Conservation (phyloP, 2,797 vertebrate genomes). For the Channa striata region DNA sequence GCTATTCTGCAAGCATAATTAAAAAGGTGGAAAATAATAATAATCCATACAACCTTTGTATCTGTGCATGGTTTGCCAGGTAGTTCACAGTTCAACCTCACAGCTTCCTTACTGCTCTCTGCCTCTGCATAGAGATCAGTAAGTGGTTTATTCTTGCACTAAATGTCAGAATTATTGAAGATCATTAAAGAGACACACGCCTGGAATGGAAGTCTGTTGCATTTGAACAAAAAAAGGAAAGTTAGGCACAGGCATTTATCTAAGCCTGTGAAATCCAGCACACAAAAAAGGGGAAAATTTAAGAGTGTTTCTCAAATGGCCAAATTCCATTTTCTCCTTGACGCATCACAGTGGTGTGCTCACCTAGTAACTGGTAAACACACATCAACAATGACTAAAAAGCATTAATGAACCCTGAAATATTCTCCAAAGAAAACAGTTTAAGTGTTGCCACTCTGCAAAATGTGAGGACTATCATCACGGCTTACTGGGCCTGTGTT, state of each 20-base stretch:
- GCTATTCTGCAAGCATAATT: neutral
- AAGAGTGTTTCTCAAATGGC: constrained; percentile 70
- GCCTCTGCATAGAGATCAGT: constrained; percentile 6
- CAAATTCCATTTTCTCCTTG: constrained; percentile 75
- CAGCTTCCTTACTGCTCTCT: constrained; percentile 9
- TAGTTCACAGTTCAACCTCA: constrained; percentile 23
- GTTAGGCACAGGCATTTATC: constrained; percentile 59
- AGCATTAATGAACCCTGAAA: constrained; percentile 56
- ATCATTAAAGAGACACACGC: constrained; percentile 29
- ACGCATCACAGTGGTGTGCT: constrained; percentile 67
- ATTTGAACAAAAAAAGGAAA: constrained; percentile 30
- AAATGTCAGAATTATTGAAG: constrained; percentile 20
- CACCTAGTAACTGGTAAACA: constrained; percentile 84
- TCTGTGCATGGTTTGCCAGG: constrained; percentile 3
- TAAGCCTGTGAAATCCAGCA: constrained; percentile 64
- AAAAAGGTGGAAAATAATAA: constrained; percentile 13
- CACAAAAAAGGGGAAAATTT: constrained; percentile 64
- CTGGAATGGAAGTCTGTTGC: constrained; percentile 37
- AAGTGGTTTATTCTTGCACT: constrained; percentile 15
- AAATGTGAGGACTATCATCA: constrained; percentile 32
- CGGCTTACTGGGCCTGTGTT: constrained; percentile 12
- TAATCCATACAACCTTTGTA: constrained; percentile 1
- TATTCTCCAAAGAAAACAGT: constrained; percentile 65
- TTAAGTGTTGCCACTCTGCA: constrained; percentile 50
- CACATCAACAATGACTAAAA: constrained; percentile 75